Conservation (phyloP, 2,888 invertebrate species). For the Drymonia ruficornis region DNA sequence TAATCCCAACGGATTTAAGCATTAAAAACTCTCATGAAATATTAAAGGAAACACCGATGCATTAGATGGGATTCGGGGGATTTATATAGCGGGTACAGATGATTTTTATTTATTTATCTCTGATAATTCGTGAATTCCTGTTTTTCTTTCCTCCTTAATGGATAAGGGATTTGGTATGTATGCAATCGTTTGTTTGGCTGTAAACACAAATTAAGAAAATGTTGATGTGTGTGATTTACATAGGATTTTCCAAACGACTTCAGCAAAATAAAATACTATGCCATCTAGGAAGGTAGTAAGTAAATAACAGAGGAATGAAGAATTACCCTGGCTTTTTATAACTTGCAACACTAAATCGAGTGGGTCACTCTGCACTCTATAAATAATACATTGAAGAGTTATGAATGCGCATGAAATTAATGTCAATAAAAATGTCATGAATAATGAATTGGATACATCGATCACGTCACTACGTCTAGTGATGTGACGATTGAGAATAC, state of each 20-base stretch:
- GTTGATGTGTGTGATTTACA: too few species aligned
- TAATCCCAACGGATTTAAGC: conserved; percentile 1
- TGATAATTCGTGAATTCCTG: not conserved
- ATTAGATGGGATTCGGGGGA: not conserved
- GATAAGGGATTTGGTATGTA: not conserved
- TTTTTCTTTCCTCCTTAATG: not conserved
- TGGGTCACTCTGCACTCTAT: not conserved
- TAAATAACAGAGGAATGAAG: too few species aligned
- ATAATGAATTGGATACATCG: conserved; percentile 3
- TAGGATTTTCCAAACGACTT: too few species aligned
- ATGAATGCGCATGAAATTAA: not conserved
- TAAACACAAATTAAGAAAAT: too few species aligned
- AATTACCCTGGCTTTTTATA: too few species aligned
- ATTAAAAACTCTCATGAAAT: conserved; percentile 3
- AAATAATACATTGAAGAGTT: not conserved
- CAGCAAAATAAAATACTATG: too few species aligned
- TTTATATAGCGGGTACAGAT: not conserved
- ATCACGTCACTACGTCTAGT: not conserved
- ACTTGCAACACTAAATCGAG: not conserved
- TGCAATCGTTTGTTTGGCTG: too few species aligned
- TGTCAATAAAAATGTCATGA: conserved; percentile 4
- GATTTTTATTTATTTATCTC: not conserved
- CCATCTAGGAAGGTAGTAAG: too few species aligned
- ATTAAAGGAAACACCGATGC: conserved; percentile 3
- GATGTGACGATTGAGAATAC: not conserved